phyloP scores from a whole-genome alignment of 2,888 invertebrate genomes.

The Balanococcus diminutus region DNA sequence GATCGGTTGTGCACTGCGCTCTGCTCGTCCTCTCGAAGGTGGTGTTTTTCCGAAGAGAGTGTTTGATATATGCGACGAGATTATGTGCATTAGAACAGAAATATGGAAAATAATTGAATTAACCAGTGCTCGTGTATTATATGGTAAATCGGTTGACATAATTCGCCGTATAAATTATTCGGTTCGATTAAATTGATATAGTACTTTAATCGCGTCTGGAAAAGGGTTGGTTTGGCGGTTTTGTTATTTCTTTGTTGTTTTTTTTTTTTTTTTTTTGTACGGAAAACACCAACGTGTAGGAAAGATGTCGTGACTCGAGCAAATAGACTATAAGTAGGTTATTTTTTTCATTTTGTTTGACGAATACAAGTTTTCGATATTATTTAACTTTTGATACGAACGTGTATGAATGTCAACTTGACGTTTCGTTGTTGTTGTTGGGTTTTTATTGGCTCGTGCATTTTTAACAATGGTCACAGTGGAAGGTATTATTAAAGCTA shows the following conservation, averaged over 20 bases:
- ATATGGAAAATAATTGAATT: slow-evolving; percentile 22
- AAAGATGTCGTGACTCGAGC: neutral
- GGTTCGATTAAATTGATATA: slow-evolving; percentile 4
- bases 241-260: neutral
- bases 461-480: no score
- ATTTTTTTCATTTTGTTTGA: neutral
- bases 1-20: neutral
- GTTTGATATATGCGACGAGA: slow-evolving; percentile 12
- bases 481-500: no score
- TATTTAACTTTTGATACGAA: neutral
- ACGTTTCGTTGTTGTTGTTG: no score
- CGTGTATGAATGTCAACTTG: neutral
- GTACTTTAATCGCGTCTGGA: neutral
- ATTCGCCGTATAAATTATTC: slow-evolving; percentile 21
- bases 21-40: neutral
- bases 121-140: neutral
- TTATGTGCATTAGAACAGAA: slow-evolving; percentile 7
- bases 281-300: neutral
- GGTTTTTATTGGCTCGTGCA: no score
- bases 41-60: neutral
- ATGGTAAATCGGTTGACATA: neutral
- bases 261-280: neutral
- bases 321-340: neutral
- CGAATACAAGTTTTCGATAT: neutral
- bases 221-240: neutral